A percentile compares a stretch with the other conserved stretches of the same genome.
Conservation (phyloP, 2,113 vertebrate genomes). For the Budorcas taxicolor region DNA sequence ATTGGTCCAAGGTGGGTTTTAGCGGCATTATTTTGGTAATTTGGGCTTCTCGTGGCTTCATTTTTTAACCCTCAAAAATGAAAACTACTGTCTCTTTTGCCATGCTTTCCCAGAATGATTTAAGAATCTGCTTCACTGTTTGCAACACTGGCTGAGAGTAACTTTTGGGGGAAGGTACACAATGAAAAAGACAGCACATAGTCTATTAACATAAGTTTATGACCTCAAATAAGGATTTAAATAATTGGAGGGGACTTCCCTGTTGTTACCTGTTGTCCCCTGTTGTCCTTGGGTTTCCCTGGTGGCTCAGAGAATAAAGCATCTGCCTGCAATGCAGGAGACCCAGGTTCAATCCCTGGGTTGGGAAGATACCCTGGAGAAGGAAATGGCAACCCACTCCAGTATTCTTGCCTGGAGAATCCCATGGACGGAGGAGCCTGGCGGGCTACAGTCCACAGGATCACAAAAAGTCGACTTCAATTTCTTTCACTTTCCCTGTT, state of each 20-base stretch:
- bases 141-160: neutral
- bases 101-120: neutral
- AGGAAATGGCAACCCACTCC: no score
- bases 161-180: neutral
- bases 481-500: neutral
- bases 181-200: neutral
- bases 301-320: no score
- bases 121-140: neutral
- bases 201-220: neutral
- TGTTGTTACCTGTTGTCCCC: neutral
- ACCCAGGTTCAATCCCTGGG: no score
- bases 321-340: no score
- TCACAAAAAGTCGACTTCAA: no score
- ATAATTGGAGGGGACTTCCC: neutral
- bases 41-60: neutral
- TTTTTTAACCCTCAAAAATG: neutral
- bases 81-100: neutral
- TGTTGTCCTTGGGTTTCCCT: no score
- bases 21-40: neutral
- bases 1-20: neutral
- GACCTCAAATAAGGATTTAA: neutral
- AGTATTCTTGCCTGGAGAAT: no score
- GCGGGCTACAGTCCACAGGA: no score
- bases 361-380: no score
- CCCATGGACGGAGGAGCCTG: no score